Percentiles rank a stretch among this genome's conserved stretches.
phyloP scores from a whole-genome alignment of 2,888 invertebrate genomes.

The Nemotelus pantherinus region DNA sequence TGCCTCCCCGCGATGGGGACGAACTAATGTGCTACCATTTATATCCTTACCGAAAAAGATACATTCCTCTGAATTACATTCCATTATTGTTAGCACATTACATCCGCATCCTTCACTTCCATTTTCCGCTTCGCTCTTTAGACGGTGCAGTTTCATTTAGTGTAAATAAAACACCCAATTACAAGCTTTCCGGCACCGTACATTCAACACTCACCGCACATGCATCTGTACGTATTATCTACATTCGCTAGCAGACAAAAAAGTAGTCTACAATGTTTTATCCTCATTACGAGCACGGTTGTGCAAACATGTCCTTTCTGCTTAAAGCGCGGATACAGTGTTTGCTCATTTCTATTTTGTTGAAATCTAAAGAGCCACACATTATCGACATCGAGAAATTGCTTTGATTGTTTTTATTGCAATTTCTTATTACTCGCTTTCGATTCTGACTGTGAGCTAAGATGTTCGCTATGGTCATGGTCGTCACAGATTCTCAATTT shows the following conservation, averaged over 20 bases:
- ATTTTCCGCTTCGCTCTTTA: slow-evolving; percentile 19
- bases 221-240: not conserved
- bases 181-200: slow-evolving; percentile 12
- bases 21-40: too few relatives aligned
- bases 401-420: slow-evolving; percentile 39
- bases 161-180: slow-evolving; percentile 31
- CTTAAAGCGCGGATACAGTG: slow-evolving; percentile 36
- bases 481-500: not conserved
- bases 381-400: slow-evolving; percentile 35
- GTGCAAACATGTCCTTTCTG: slow-evolving; percentile 39
- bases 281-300: slow-evolving; percentile 39
- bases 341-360: slow-evolving; percentile 37
- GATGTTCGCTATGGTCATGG: slow-evolving; percentile 17
- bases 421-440: slow-evolving; percentile 30
- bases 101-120: slow-evolving; percentile 24
- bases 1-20: too few relatives aligned
- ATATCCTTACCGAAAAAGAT: too few relatives aligned
- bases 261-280: slow-evolving; percentile 37
- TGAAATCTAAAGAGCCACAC: slow-evolving; percentile 35
- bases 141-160: slow-evolving; percentile 8
- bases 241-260: slow-evolving; percentile 12
- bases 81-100: not conserved
- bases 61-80: too few relatives aligned
- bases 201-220: slow-evolving; percentile 9
- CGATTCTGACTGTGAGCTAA: slow-evolving; percentile 5